These are phyloP conservation scores for Apostichopus californicus DNA, from an alignment of 35 echinoderm and acorn worm species.

Conservation along the genomic window DNA sequence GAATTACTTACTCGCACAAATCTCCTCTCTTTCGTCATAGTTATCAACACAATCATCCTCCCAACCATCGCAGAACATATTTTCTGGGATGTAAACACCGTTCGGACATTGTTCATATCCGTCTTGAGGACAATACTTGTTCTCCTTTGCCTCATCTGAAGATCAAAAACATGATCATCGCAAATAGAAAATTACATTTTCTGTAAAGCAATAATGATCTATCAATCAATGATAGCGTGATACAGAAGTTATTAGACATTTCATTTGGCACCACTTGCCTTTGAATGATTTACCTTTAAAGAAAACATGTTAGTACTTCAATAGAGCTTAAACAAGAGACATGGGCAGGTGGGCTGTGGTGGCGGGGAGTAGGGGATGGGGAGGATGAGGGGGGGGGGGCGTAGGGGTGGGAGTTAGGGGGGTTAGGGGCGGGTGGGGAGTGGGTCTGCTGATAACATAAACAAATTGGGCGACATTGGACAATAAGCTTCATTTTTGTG, in stretches of 20 bases:
- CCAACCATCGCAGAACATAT: constrained; percentile 8
- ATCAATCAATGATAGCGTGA: not conserved
- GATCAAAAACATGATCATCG: too few relatives aligned
- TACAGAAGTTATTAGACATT: not conserved
- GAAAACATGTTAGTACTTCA: too few relatives aligned
- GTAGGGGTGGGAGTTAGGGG: too few relatives aligned
- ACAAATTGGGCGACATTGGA: too few relatives aligned
- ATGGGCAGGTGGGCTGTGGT: too few relatives aligned
- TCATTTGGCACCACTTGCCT: too few relatives aligned
- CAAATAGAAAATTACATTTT: not conserved
- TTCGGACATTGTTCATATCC: not conserved
- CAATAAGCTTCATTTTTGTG: too few relatives aligned
- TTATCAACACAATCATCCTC: not conserved
- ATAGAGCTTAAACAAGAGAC: too few relatives aligned
- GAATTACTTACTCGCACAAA: not conserved
- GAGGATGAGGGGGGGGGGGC: too few relatives aligned
- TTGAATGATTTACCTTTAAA: too few relatives aligned
- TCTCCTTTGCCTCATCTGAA: not conserved
- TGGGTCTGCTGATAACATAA: too few relatives aligned
- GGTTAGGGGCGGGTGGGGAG: rapidly evolving
- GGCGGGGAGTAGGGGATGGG: too few relatives aligned
- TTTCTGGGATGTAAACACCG: not conserved
- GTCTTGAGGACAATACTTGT: not conserved
- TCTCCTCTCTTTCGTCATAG: not conserved
- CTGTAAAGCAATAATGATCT: not conserved